phyloP scores from a whole-genome alignment of 2,888 invertebrate genomes.

The Spilarctia lutea region DNA sequence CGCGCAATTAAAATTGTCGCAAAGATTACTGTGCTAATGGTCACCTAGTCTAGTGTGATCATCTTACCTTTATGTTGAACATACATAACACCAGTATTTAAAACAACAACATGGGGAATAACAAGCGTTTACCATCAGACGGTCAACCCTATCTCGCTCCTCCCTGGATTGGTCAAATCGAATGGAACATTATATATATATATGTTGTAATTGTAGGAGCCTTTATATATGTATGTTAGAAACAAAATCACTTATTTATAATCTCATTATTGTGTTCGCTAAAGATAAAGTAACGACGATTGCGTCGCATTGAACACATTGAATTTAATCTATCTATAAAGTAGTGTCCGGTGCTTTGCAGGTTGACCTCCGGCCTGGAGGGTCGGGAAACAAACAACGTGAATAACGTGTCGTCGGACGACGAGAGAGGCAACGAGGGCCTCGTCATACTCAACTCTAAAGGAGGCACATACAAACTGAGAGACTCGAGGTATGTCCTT shows the following conservation, averaged over 20 bases:
- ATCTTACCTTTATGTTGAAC: neutral
- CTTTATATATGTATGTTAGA: too few relatives aligned
- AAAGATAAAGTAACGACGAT: conserved; percentile 12
- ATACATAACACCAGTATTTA: too few relatives aligned
- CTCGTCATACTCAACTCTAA: conserved; percentile 83
- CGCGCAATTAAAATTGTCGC: neutral
- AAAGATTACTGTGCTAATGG: neutral
- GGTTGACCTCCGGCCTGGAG: conserved; percentile 81
- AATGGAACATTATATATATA: neutral
- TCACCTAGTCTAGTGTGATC: neutral
- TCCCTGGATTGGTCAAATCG: neutral
- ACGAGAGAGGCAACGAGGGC: conserved; percentile 73
- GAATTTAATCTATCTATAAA: conserved; percentile 22
- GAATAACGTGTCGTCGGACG: conserved; percentile 80
- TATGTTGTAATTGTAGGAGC: too few relatives aligned
- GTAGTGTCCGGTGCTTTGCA: conserved; percentile 50
- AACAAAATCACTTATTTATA: neutral
- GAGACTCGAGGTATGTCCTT: conserved; percentile 89
- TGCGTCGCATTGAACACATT: conserved; percentile 14
- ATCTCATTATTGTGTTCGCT: neutral
- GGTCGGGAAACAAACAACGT: conserved; percentile 85
- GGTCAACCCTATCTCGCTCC: neutral
- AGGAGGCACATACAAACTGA: conserved; percentile 89
- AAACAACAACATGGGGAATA: neutral
- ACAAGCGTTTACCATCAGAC: neutral